Evolutionary conservation across 1,140 invertebrate genomes (phyloP).

Genomic region (Dendroctonus valens): DNA sequence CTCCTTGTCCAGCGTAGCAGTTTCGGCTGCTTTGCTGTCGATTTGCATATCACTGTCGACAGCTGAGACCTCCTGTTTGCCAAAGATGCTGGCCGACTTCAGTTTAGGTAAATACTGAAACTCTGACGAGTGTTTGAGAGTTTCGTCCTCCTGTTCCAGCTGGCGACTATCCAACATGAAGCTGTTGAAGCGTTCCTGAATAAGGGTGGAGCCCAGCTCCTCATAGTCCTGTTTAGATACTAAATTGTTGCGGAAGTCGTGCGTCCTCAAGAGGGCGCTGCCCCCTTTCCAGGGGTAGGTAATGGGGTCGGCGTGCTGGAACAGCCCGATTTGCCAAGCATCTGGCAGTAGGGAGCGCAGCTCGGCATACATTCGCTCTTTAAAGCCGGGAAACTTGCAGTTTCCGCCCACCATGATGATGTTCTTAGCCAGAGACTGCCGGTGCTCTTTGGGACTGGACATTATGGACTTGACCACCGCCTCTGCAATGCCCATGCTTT

Average conservation of each 20-base stretch:
- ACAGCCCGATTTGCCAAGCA: slow-evolving; percentile 72
- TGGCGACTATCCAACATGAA: slow-evolving; percentile 36
- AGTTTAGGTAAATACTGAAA: slow-evolving; percentile 30
- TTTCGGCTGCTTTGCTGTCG: neutral
- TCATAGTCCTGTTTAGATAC: slow-evolving; percentile 87
- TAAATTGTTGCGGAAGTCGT: slow-evolving; percentile 69
- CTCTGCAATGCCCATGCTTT: slow-evolving; percentile 93
- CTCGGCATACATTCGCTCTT: slow-evolving; percentile 77
- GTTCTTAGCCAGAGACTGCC: slow-evolving; percentile 81
- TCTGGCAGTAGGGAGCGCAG: slow-evolving; percentile 74
- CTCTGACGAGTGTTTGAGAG: neutral
- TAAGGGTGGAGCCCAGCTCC: slow-evolving; percentile 65
- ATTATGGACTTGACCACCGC: slow-evolving; percentile 76
- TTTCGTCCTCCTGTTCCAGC: slow-evolving; percentile 15
- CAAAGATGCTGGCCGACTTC: slow-evolving; percentile 30
- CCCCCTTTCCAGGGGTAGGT: slow-evolving; percentile 89
- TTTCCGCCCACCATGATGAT: slow-evolving; percentile 93
- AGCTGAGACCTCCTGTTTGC: slow-evolving; percentile 23
- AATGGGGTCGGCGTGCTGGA: slow-evolving; percentile 71
- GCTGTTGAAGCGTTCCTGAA: slow-evolving; percentile 45
- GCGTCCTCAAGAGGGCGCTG: slow-evolving; percentile 68
- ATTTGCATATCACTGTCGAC: neutral
- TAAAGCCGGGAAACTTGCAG: slow-evolving; percentile 78
- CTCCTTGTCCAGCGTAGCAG: neutral
- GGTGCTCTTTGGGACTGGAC: slow-evolving; percentile 72